Conservation (phyloP, 1,140 invertebrate genomes). For the Ceratina japonica region DNA sequence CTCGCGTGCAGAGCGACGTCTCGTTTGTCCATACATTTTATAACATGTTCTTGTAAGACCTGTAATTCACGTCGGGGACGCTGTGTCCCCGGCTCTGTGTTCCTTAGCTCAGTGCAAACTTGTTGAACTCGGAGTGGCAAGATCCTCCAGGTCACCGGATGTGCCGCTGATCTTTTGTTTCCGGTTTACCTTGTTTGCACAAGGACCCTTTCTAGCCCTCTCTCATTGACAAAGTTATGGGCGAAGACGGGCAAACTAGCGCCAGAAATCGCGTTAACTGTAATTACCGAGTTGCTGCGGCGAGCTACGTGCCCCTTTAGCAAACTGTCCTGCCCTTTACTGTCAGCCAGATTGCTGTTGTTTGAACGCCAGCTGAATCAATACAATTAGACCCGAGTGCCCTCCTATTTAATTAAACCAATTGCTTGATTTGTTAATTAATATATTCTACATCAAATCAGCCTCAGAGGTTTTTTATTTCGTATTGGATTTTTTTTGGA, state of each 20-base stretch:
- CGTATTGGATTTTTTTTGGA: no score
- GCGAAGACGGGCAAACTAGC: conserved; percentile 48
- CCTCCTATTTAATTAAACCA: background rate
- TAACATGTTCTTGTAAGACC: no score
- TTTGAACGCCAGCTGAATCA: background rate
- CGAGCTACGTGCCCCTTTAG: conserved; percentile 27
- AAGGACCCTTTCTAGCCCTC: conserved; percentile 29
- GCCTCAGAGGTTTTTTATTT: no score
- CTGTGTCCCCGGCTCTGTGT: background rate
- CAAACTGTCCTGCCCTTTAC: conserved; percentile 27
- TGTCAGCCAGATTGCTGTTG: conserved; percentile 13
- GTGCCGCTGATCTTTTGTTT: conserved; percentile 20
- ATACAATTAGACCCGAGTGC: no score
- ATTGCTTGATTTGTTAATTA: background rate
- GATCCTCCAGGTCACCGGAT: background rate
- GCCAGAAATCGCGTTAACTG: conserved; percentile 48
- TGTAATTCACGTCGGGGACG: no score
- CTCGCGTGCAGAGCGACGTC: no score
- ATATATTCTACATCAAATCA: background rate
- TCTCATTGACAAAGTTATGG: conserved; percentile 42
- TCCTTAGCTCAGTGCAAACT: conserved; percentile 14
- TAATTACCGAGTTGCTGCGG: conserved; percentile 48
- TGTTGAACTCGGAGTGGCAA: conserved; percentile 16
- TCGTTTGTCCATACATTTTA: no score
- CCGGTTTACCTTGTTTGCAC: conserved; percentile 51